phyloP scores from a whole-genome alignment of 2,888 invertebrate species.

The Heterodera filipjevi region DNA sequence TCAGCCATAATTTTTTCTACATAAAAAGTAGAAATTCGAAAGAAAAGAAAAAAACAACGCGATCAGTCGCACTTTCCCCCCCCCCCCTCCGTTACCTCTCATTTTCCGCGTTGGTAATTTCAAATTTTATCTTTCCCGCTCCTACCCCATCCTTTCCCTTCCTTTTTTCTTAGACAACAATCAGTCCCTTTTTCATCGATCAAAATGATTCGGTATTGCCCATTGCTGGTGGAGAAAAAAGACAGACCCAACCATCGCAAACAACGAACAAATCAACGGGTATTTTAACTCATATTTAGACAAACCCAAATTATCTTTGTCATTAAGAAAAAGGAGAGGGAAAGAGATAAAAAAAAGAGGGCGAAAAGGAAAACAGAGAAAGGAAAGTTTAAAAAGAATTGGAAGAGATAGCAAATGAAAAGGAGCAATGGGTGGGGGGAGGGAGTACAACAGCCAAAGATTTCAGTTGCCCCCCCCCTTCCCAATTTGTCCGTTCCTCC shows the following conservation, averaged over 20 bases:
- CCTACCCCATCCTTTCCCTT: neutral
- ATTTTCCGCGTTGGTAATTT: slow-evolving; percentile 2
- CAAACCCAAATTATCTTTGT: too few relatives aligned
- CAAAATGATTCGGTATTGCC: neutral
- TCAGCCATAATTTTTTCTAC: neutral
- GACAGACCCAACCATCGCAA: too few relatives aligned
- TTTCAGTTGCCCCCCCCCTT: neutral
- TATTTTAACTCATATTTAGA: neutral
- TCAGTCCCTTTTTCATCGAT: neutral
- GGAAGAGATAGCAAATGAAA: neutral
- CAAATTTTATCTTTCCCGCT: slow-evolving; percentile 8
- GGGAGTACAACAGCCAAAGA: neutral
- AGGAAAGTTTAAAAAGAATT: neutral
- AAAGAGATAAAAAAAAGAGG: neutral
- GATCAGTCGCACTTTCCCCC: neutral
- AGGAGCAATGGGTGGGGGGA: neutral
- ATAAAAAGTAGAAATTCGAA: neutral
- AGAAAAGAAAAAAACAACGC: neutral
- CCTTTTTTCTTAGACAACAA: neutral
- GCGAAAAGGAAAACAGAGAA: neutral
- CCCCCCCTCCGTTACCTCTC: neutral
- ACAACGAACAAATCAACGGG: neutral
- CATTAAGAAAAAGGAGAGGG: neutral
- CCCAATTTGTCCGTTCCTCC: neutral
- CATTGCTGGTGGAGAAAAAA: neutral